Evolutionary conservation across 1,140 invertebrate species (phyloP).

Genomic region (Anoplolepis gracilipes): DNA sequence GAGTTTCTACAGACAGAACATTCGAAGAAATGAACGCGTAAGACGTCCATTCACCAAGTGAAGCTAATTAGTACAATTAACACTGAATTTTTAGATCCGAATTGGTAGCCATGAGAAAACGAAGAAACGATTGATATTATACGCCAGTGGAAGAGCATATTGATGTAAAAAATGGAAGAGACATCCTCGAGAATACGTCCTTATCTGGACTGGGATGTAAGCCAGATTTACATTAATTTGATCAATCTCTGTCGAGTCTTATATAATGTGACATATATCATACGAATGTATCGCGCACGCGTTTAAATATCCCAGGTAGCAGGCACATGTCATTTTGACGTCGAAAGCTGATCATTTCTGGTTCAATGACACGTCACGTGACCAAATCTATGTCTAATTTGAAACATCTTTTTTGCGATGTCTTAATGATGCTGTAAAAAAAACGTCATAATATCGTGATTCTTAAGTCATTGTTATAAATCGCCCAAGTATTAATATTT

Average conservation of each 20-base stretch:
- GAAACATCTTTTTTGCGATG: too few relatives aligned
- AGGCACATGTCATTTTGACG: too few relatives aligned
- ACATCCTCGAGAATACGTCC: constrained; percentile 83
- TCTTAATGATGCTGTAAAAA: too few relatives aligned
- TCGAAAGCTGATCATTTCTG: too few relatives aligned
- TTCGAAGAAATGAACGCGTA: background rate
- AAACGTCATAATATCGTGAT: too few relatives aligned
- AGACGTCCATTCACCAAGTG: background rate
- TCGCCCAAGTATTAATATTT: too few relatives aligned
- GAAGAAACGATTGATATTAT: constrained; percentile 74
- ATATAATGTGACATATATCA: background rate
- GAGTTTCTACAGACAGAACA: background rate
- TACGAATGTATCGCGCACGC: too few relatives aligned
- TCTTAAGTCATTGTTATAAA: too few relatives aligned
- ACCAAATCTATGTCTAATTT: too few relatives aligned
- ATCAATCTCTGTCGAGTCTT: background rate
- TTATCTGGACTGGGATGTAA: constrained; percentile 86
- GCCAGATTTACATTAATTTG: constrained; percentile 59
- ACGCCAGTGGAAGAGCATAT: constrained; percentile 38
- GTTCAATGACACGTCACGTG: too few relatives aligned
- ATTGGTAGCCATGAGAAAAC: constrained; percentile 75
- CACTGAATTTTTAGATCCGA: constrained; percentile 24
- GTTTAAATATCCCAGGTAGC: too few relatives aligned
- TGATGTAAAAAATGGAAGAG: constrained; percentile 79
- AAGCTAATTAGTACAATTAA: constrained; percentile 17